These are phyloP conservation scores for Eospalax fontanierii DNA, from an alignment of 2,797 vertebrate species.

Conservation along the genomic window DNA sequence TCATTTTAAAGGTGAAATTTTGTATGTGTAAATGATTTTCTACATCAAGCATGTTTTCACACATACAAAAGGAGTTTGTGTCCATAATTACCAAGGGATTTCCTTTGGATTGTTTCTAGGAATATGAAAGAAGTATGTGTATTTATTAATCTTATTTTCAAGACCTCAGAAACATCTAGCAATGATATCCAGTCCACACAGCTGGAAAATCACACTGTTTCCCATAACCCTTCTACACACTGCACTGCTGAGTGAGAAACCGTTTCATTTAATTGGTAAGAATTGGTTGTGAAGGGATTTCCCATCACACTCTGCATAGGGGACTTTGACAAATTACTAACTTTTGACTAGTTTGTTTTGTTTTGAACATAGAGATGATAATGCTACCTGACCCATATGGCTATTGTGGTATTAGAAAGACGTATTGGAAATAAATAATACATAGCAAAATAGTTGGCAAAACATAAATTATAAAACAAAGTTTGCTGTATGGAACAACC, in stretches of 20 bases:
- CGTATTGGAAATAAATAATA: background rate
- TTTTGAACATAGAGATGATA: background rate
- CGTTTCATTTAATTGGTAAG: conserved; percentile 7
- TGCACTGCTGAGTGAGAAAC: background rate
- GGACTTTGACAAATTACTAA: background rate
- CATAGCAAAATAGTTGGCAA: background rate
- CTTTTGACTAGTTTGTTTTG: background rate
- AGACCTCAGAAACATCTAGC: background rate
- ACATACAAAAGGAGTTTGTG: background rate
- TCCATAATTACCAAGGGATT: background rate
- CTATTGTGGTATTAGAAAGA: background rate
- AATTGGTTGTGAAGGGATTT: conserved; percentile 1
- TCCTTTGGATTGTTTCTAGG: background rate
- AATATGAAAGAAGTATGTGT: background rate
- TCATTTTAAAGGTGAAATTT: conserved; percentile 44
- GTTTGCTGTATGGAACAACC: background rate
- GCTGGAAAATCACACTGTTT: background rate
- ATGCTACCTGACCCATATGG: background rate
- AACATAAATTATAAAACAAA: background rate
- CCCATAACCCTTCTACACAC: background rate
- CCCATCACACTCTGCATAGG: background rate
- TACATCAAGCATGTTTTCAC: conserved; percentile 36
- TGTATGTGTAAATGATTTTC: conserved; percentile 57
- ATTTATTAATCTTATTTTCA: conserved; percentile 1
- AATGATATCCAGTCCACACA: background rate